Percentiles rank a stretch among this genome's conserved stretches.
Conservation (phyloP, 2,113 vertebrate species). For the Apaloderma vittatum region DNA sequence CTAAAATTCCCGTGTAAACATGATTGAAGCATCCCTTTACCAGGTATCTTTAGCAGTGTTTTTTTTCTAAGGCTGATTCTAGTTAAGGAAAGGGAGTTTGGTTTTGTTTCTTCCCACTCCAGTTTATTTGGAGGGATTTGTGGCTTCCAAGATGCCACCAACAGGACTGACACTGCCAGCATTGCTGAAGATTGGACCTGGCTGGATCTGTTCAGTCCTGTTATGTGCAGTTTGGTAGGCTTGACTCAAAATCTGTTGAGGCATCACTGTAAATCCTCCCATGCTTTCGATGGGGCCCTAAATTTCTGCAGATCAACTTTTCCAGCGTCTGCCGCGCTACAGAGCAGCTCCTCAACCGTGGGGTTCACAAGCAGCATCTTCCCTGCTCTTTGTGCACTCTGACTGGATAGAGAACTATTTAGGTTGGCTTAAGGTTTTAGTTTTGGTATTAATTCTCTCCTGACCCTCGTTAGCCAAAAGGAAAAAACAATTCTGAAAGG, state of each 20-base stretch:
- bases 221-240: not conserved
- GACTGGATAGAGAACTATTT: not conserved
- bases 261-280: not conserved
- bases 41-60: not conserved
- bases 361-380: not conserved
- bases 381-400: not conserved
- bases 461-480: slow-evolving; percentile 74
- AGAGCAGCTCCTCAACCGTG: not conserved
- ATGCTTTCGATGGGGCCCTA: not conserved
- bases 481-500: slow-evolving; percentile 70
- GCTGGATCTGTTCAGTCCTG: not conserved
- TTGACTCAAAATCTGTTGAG: slow-evolving; percentile 15
- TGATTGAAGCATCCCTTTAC: not conserved
- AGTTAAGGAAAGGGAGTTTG: not conserved
- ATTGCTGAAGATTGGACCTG: not conserved
- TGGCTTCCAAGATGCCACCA: not conserved
- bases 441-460: slow-evolving; percentile 65
- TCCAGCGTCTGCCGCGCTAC: not conserved
- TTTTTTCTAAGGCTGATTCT: not conserved
- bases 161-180: not conserved
- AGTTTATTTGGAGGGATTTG: not conserved
- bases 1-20: slow-evolving; percentile 16
- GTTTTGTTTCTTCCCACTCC: not conserved
- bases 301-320: slow-evolving; percentile 46
- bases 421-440: slow-evolving; percentile 41